Evolutionary conservation across 2,797 vertebrate species (phyloP).

Genomic region (Crenichthys baileyi): DNA sequence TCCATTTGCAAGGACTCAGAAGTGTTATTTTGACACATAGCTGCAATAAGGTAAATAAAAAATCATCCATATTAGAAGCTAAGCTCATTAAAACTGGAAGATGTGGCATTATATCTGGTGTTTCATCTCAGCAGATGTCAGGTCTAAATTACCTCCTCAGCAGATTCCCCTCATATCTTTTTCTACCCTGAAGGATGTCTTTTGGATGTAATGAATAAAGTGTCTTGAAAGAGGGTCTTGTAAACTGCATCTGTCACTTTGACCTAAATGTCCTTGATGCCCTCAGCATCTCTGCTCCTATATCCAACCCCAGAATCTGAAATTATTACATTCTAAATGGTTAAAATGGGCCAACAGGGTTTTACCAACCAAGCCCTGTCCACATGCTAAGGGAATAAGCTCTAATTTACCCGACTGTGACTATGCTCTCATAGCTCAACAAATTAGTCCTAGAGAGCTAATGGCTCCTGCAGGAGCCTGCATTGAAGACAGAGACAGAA

Average conservation of each 20-base stretch:
- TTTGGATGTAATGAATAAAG: conserved; percentile 31
- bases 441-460: conserved; percentile 62
- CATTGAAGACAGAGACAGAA: conserved; percentile 38
- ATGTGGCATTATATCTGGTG: background rate
- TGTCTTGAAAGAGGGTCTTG: conserved; percentile 35
- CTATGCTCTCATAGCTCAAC: conserved; percentile 44
- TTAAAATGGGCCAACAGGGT: conserved; percentile 17
- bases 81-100: conserved; percentile 13
- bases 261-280: conserved; percentile 48
- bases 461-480: conserved; percentile 56
- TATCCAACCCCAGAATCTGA: conserved; percentile 27
- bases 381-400: conserved; percentile 54
- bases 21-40: conserved; percentile 37
- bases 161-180: conserved; percentile 3
- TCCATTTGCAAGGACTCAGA: conserved; percentile 39
- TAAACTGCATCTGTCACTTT: conserved; percentile 60
- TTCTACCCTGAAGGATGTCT: conserved; percentile 25
- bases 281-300: conserved; percentile 32
- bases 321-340: conserved; percentile 21
- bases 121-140: conserved; percentile 11
- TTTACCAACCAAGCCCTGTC: conserved; percentile 42
- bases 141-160: background rate
- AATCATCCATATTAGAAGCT: background rate
- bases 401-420: conserved; percentile 59
- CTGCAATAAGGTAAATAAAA: conserved; percentile 37